Base-by-base conservation (phyloP, 2,113 vertebrate genomes). In the Tenebrosternarchus preto region DNA sequence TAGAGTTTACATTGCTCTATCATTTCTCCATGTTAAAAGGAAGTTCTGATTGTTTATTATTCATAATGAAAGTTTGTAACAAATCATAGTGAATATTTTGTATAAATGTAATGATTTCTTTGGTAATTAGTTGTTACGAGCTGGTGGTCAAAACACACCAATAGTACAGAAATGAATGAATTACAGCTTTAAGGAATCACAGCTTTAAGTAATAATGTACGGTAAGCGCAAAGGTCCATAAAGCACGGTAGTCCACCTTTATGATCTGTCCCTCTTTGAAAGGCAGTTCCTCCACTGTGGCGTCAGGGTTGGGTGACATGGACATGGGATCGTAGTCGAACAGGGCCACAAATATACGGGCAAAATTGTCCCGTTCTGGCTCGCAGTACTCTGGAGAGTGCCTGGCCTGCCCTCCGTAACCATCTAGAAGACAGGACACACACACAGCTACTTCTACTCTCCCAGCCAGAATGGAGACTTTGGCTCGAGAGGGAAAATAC, bases 221-320 rank as follows among this genome's bases (percentile, higher is more conserved):
- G 43, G 43, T 12, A 50, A 50, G 39, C 22, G 39, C 17, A 61
- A 46, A 16, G 50, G 20, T 20, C n/a, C 43, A 73, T 63, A 71
- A 71, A 33, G 8, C 16, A 5, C 75, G n/a, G 73, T 24, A 27
- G 50, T 4, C 8, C 86, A 99, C 98, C 97, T 98, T 98, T 83
- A 99, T 98, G 85, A 98, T 94, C 91, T 99, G 97, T 19, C 98
- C 97, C 80, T 99, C 97, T 81, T 98, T 98, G 71, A 99, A 99
- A 0, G 98, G 96, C 79, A 99, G 94, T 88, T 99, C 97, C 82
- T 98, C 97, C 24, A 97, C 96, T 0, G 95, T 96, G 7, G 96
- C 97, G 2, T 99, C 98, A 0, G 97, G 97, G 85, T 99, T 99
- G 0, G 98, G 97, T 82, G 98, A 98, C 98, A 98, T 99, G 1